Percentiles rank a stretch among this genome's conserved stretches.
Evolutionary conservation across 2,797 vertebrate species (phyloP).

Genomic region (Echiichthys vipera): DNA sequence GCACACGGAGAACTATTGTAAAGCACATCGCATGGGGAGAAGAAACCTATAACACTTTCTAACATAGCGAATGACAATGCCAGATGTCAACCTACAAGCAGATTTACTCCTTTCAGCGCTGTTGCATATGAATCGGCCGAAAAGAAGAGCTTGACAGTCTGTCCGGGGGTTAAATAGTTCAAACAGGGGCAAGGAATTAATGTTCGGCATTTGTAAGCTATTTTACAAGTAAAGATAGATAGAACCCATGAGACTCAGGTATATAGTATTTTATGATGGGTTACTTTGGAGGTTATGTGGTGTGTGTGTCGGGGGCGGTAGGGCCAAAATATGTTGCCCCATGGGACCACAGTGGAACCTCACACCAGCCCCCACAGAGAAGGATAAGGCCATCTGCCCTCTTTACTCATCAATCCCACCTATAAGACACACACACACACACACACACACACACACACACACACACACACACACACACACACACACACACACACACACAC

Average conservation of each 20-base stretch:
- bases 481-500: background rate
- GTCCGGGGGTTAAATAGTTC: constrained; percentile 50
- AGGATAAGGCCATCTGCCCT: constrained; percentile 86
- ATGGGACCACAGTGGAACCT: constrained; percentile 78
- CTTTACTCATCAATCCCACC: constrained; percentile 69
- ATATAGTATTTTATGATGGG: too few species aligned
- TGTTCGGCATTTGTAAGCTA: too few species aligned
- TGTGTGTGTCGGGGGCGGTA: constrained; percentile 13
- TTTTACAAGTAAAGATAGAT: too few species aligned
- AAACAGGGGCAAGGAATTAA: constrained; percentile 35
- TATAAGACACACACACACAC: constrained; percentile 60
- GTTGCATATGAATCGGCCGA: constrained; percentile 53
- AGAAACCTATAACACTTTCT: constrained; percentile 72
- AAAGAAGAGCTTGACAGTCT: constrained; percentile 42
- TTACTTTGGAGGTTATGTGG: constrained; percentile 6
- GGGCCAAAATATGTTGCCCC: constrained; percentile 75
- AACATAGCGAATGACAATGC: constrained; percentile 78
- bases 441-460: constrained; percentile 50
- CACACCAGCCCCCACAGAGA: constrained; percentile 82
- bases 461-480: constrained; percentile 48
- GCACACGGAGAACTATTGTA: constrained; percentile 74
- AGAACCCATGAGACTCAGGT: constrained; percentile 12
- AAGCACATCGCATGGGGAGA: constrained; percentile 69
- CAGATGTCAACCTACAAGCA: constrained; percentile 72
- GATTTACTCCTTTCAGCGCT: constrained; percentile 43